Evolutionary conservation across 2,113 vertebrate species (phyloP), one percentile per base, ranked within the genome.

Genomic region (Symphodus melops): DNA sequence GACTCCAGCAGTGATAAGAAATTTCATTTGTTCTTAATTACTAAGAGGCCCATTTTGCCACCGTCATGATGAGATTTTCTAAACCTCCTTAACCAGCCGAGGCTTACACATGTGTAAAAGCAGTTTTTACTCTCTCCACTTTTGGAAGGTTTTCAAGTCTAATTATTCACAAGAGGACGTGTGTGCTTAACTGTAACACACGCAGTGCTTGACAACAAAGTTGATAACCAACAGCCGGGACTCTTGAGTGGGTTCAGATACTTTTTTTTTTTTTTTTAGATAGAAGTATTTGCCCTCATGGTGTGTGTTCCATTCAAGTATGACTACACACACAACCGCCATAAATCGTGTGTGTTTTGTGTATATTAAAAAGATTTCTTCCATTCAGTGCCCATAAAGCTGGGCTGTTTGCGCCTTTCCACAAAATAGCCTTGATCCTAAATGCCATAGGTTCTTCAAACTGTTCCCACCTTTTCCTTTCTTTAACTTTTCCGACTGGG

Each of bases 1-100:
- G 87, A 91, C 88, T 92, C 82, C 54, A 83, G 89, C 91, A 92
- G 89, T 92, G 92, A 93, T 93, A 93, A 94, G 92, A 88, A 88
- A 91, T 93, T 92, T 91, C 76, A 91, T 94, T 94, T 93, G 90
- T 92, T 92, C 86, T 89, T 94, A 94, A 94, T 94, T 94, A 94
- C 86, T 66, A 88, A 88, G 83, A 89, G 87, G 80, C 87, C 83
- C 89, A 89, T 93, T 94, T 91, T 91, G 84, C 79, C 67, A 77
- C 79, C 83, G 87, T 89, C 90, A 88, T 72, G 72, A 93, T 88
- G 90, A 92, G 83, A 89, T 91, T 90, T 90, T 90, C 74, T 82
- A 90, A 94, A 89, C 86, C 81, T 85, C 75, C 86, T 89, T 91
- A 91, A 89, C 87, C 88, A 89, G 79, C 79, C 80, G 79, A 76